These are phyloP conservation scores for Cenopis cana DNA, from an alignment of 2,888 invertebrate species.

Conservation along the genomic window DNA sequence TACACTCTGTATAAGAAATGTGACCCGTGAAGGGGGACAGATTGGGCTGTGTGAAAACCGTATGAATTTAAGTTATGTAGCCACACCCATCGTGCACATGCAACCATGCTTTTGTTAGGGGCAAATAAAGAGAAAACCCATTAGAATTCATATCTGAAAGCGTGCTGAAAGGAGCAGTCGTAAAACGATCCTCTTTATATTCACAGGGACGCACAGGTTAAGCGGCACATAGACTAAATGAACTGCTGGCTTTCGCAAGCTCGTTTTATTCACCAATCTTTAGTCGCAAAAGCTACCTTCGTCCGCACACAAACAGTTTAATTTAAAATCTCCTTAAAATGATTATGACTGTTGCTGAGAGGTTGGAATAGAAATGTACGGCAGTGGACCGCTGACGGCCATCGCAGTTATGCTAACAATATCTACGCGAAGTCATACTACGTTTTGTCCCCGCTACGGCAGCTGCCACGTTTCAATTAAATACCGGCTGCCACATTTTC, in stretches of 20 bases:
- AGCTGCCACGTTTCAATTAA: slow-evolving; percentile 27
- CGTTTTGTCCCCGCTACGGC: slow-evolving; percentile 25
- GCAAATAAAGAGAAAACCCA: slow-evolving; percentile 7
- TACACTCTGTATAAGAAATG: not conserved
- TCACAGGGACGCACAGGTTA: slow-evolving; percentile 33
- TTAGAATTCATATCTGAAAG: slow-evolving; percentile 26
- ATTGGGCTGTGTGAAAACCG: slow-evolving; percentile 8
- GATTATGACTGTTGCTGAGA: not conserved
- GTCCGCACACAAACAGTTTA: not conserved
- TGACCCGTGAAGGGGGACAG: not conserved
- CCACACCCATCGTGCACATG: slow-evolving; percentile 4
- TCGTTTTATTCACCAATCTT: not conserved
- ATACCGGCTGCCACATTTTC: slow-evolving; percentile 4
- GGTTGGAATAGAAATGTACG: slow-evolving; percentile 18
- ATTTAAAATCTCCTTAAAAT: not conserved
- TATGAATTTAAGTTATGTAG: slow-evolving; percentile 2
- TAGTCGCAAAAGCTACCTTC: not conserved
- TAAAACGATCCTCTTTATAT: slow-evolving; percentile 37
- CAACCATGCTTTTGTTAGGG: slow-evolving; percentile 16
- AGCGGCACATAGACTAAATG: slow-evolving; percentile 33
- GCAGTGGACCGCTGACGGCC: slow-evolving; percentile 14
- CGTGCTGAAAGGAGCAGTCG: slow-evolving; percentile 31
- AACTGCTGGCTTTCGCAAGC: slow-evolving; percentile 22
- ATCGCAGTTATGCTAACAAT: slow-evolving; percentile 28
- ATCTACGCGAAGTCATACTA: slow-evolving; percentile 26